These are phyloP conservation scores for Phenganax subtilis DNA, from an alignment of 92 coral and sea anemone genomes.

Conservation along the genomic window DNA sequence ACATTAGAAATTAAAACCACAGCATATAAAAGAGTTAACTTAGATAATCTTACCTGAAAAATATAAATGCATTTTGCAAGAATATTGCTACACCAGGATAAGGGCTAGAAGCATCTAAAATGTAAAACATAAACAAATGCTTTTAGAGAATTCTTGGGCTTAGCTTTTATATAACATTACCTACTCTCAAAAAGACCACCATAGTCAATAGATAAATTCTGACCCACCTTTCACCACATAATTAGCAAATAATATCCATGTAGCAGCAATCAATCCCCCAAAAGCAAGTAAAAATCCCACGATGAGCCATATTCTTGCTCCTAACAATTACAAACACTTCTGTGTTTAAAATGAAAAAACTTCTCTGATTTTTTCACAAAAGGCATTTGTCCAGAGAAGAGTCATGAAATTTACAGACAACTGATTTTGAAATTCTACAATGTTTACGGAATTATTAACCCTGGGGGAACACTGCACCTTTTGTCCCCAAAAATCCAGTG, in stretches of 20 bases:
- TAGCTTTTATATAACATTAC: background rate
- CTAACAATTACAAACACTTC: slow-evolving; percentile 41
- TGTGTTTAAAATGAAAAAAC: no score
- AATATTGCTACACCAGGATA: slow-evolving; percentile 98
- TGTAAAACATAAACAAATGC: background rate
- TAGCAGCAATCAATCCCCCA: slow-evolving; percentile 80
- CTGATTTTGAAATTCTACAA: no score
- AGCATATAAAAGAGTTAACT: background rate
- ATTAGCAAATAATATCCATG: slow-evolving; percentile 86
- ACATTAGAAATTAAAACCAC: background rate
- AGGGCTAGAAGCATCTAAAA: slow-evolving; percentile 53
- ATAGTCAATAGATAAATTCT: background rate
- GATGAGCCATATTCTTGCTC: slow-evolving; percentile 92
- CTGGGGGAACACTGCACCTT: slow-evolving; percentile 46
- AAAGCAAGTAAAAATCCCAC: slow-evolving; percentile 77
- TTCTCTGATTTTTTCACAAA: background rate
- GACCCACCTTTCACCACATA: slow-evolving; percentile 85
- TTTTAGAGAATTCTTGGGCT: background rate
- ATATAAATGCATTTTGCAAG: slow-evolving; percentile 88
- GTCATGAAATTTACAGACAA: no score
- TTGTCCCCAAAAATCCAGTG: slow-evolving; percentile 79
- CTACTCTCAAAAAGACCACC: background rate
- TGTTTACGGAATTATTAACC: no score
- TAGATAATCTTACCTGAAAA: slow-evolving; percentile 65
- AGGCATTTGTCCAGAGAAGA: background rate